Evolutionary conservation across 2,888 invertebrate species (phyloP).

Genomic region (Drosophila dives): DNA sequence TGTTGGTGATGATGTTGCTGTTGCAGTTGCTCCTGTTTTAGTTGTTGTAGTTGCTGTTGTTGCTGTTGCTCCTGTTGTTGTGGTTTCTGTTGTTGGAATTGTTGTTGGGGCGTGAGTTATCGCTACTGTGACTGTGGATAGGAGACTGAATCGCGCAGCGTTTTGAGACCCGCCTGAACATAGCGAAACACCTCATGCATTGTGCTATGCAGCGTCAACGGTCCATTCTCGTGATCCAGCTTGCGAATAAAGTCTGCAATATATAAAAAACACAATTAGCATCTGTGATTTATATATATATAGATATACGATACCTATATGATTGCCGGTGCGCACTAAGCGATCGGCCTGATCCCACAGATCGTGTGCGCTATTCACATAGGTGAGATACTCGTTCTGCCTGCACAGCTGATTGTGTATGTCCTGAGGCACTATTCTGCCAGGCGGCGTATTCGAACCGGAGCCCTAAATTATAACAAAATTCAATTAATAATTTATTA

Average conservation of each 20-base stretch:
- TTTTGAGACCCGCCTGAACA: constrained; percentile 86
- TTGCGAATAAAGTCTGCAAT: constrained; percentile 95
- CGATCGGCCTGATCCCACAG: constrained; percentile 96
- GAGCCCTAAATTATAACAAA: constrained; percentile 80
- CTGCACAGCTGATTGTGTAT: constrained; percentile 93
- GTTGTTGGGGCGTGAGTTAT: constrained; percentile 34
- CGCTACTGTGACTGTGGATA: constrained; percentile 73
- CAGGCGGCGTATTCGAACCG: constrained; percentile 86
- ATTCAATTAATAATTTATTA: too few species aligned
- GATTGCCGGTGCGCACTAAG: constrained; percentile 90
- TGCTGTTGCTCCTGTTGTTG: constrained; percentile 15
- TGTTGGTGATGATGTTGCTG: constrained; percentile 40
- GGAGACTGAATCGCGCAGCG: constrained; percentile 82
- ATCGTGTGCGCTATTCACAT: constrained; percentile 93
- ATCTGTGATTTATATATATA: not conserved
- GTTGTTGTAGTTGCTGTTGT: constrained; percentile 30
- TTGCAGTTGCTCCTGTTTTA: constrained; percentile 29
- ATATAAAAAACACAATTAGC: not conserved
- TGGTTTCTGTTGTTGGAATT: constrained; percentile 26
- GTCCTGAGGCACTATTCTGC: constrained; percentile 85
- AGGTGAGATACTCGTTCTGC: constrained; percentile 92
- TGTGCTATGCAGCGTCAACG: constrained; percentile 94
- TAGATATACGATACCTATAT: constrained; percentile 88
- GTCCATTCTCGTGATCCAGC: constrained; percentile 94
- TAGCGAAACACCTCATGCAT: constrained; percentile 95